phyloP scores from a whole-genome alignment of 1,140 invertebrate species.

The Bemisia tabaci region DNA sequence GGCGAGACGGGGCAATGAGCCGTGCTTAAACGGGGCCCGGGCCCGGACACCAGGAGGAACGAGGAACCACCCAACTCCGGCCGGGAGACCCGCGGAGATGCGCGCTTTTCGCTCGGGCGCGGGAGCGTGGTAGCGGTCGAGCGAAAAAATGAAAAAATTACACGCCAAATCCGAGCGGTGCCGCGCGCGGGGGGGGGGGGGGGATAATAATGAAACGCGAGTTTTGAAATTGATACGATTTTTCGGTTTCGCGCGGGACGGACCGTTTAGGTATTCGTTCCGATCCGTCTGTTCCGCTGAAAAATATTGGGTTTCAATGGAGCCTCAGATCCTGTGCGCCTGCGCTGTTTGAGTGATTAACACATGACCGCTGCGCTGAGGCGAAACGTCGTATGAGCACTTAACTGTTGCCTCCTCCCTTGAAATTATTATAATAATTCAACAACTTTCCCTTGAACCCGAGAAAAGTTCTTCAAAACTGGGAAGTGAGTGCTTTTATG shows the following conservation, averaged over 20 bases:
- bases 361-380: no score
- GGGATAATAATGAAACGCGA: not conserved
- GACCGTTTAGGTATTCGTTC: not conserved
- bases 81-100: not conserved
- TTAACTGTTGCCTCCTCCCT: no score
- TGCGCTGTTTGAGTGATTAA: not conserved
- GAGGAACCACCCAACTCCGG: no score
- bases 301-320: not conserved
- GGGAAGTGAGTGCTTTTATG: no score
- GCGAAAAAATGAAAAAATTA: not conserved
- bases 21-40: not conserved
- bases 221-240: not conserved
- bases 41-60: no score
- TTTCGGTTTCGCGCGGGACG: not conserved
- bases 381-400: no score
- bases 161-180: not conserved
- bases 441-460: no score
- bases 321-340: no score
- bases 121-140: not conserved
- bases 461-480: no score
- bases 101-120: no score
- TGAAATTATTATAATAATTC: no score
- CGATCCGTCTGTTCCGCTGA: not conserved
- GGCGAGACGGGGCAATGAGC: not conserved
- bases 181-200: no score